These are phyloP conservation scores for Sarcophilus harrisii DNA, from an alignment of 2,797 vertebrate species.

Conservation along the genomic window DNA sequence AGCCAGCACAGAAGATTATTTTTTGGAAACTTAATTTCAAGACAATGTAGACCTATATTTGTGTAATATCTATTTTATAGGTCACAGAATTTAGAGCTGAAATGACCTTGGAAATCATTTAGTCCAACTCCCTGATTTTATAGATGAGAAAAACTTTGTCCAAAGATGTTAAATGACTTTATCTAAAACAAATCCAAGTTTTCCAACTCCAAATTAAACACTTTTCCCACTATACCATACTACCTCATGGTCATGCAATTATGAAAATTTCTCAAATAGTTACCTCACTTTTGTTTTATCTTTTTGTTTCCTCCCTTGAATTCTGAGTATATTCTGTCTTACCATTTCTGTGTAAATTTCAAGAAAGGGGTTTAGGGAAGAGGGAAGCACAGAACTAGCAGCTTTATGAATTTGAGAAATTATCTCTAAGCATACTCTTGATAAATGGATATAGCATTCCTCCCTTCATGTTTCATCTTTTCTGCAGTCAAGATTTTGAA, in stretches of 20 bases:
- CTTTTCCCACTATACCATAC: accelerated
- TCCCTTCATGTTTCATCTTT: neutral
- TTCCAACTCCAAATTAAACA: neutral
- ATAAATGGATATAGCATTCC: neutral
- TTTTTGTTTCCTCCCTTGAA: accelerated
- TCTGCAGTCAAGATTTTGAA: neutral
- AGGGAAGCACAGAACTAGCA: neutral
- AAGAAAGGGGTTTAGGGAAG: neutral
- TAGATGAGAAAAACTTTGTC: neutral
- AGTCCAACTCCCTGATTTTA: neutral
- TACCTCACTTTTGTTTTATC: too few relatives aligned
- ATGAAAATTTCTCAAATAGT: neutral
- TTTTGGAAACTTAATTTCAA: neutral
- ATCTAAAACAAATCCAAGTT: neutral
- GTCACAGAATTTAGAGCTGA: neutral
- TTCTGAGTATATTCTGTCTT: neutral
- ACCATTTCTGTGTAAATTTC: neutral
- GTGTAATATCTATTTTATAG: neutral
- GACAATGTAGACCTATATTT: neutral
- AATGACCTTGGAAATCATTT: neutral
- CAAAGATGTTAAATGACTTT: neutral
- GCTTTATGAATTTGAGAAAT: neutral
- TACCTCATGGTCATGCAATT: accelerated
- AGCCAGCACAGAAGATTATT: neutral
- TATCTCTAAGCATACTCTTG: neutral